Base-by-base conservation (phyloP, 1,140 invertebrate species). In the Zaprionus nigranus region DNA sequence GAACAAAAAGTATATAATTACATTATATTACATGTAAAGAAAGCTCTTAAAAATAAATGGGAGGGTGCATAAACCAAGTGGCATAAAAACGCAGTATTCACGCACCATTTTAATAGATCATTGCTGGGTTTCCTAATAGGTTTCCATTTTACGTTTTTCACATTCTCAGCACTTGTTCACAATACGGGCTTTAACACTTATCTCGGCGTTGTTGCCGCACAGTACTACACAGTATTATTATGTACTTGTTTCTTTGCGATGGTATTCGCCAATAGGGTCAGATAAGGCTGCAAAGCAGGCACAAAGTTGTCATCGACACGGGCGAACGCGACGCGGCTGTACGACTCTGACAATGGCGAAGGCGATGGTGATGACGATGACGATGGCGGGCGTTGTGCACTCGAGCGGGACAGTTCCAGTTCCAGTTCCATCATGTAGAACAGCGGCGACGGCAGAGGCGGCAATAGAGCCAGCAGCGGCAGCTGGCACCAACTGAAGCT, bases 371-470 rank as follows among this genome's bases (percentile, higher is more conserved):
- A 57, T 68, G 64, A 20, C 51, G 36, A 71, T 77, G 28, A 30
- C 28, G 28, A 30, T 30, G 75, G 58, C 59, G 74, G 75, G 78
- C 70, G 77, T 51, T 88, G 85, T 77, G 81, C 74, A 81, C 78
- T 90, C 78, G 80, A 90, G 81, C 85, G 79, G 59, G 34, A 79
- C 79, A 64, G 56, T 72, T 80, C 28, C 28, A 66, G 64, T 57
- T 66, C 28, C 60, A 87, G 70, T 75, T 88, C 59, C 66, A 75
- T 75, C 34, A 70, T 70, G 40, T 51, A 38, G 40, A 70, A 69
- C 57, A 75, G 70, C 70, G 64, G 79, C n/a, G n/a, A 17, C n/a
- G 40, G 40, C 38, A 46, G n/a, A n/a, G n/a, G n/a, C n/a, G n/a
- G n/a, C n/a, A n/a, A n/a, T 7, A 46, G 40, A 46, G 40, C 40